Percentiles rank a stretch among this genome's conserved stretches.
phyloP scores from a whole-genome alignment of 2,113 vertebrate genomes.

The Drymodes brunneopygia region DNA sequence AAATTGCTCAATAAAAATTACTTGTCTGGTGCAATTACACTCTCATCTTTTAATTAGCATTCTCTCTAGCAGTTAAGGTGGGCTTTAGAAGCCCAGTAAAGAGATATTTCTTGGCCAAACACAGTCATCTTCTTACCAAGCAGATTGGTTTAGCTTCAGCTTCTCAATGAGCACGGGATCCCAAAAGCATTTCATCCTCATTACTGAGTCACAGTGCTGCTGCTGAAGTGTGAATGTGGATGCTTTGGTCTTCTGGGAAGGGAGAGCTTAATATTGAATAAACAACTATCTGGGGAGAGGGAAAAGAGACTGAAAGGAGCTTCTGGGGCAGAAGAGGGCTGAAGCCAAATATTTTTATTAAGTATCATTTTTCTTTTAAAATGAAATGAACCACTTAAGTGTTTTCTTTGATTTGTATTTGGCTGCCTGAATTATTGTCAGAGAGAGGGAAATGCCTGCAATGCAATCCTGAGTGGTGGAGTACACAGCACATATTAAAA shows the following conservation, averaged over 20 bases:
- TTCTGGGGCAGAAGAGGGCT: not conserved
- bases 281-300: not conserved
- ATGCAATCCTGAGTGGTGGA: not conserved
- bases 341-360: conserved; percentile 31
- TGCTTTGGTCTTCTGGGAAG: conserved; percentile 22
- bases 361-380: not conserved
- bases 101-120: not conserved
- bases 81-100: not conserved
- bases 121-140: conserved; percentile 38
- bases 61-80: not conserved
- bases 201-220: not conserved
- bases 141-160: not conserved
- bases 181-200: conserved; percentile 13
- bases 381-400: not conserved
- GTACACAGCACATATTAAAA: not conserved
- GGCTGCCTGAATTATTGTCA: not conserved
- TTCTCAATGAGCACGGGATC: not conserved
- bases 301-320: not conserved
- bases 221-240: conserved; percentile 9
- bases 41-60: conserved; percentile 55
- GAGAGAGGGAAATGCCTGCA: not conserved
- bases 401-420: conserved; percentile 36
- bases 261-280: conserved; percentile 28
- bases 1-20: conserved; percentile 63
- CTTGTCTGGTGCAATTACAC: conserved; percentile 55